Evolutionary conservation across 2,797 vertebrate species (phyloP).

Genomic region (Epinephelus coioides): DNA sequence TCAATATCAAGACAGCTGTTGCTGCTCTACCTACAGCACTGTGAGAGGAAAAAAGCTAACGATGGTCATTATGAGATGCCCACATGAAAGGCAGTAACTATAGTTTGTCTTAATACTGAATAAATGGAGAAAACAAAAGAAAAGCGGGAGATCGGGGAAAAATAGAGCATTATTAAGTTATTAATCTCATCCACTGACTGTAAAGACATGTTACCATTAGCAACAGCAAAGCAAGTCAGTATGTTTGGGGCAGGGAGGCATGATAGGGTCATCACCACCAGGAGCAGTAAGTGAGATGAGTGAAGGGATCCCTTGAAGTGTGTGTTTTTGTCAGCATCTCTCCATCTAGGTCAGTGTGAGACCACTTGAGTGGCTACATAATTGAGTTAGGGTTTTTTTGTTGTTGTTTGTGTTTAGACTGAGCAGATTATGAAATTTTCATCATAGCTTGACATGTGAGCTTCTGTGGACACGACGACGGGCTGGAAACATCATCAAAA

Average conservation of each 20-base stretch:
- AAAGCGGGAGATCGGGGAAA: neutral
- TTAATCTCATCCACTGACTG: slow-evolving; percentile 21
- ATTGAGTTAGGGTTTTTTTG: slow-evolving; percentile 7
- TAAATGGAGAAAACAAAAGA: slow-evolving; percentile 7
- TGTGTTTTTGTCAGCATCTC: slow-evolving; percentile 21
- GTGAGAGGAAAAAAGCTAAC: neutral
- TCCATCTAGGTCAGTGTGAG: slow-evolving; percentile 26
- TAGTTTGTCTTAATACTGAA: neutral
- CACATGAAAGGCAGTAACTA: neutral
- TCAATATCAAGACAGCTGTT: neutral
- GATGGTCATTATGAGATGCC: neutral
- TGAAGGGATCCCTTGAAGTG: slow-evolving; percentile 24
- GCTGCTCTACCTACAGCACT: neutral
- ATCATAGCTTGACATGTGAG: slow-evolving; percentile 22
- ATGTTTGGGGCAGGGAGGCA: slow-evolving; percentile 13
- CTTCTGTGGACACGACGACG: slow-evolving; percentile 9
- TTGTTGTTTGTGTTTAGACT: slow-evolving; percentile 23
- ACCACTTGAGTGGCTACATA: slow-evolving; percentile 34
- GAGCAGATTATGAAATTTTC: slow-evolving; percentile 26
- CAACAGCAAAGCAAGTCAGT: slow-evolving; percentile 24
- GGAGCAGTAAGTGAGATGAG: slow-evolving; percentile 23
- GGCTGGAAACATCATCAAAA: slow-evolving; percentile 27
- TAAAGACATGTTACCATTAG: slow-evolving; percentile 35
- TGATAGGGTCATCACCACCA: slow-evolving; percentile 6
- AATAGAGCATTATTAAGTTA: slow-evolving; percentile 53